Evolutionary conservation across 2,113 vertebrate genomes (phyloP).

Genomic region (Pelvicachromis taeniatus): DNA sequence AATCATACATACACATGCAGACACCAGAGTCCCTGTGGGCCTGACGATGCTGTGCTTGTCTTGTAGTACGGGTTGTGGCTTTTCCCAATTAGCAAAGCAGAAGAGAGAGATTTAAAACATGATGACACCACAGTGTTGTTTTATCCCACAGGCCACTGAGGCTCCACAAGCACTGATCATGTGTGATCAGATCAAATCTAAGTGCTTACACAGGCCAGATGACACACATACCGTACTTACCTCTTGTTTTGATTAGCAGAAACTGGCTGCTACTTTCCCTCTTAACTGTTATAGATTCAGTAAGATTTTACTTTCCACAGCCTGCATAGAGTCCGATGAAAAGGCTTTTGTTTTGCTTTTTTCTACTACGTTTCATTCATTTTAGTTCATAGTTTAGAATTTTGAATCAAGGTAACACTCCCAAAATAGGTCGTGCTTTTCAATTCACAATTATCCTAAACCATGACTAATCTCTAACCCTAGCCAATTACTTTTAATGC

Average conservation of each 20-base stretch:
- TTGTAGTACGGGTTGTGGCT: slow-evolving; percentile 56
- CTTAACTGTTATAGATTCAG: background rate
- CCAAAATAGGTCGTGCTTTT: background rate
- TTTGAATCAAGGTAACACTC: background rate
- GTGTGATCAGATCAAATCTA: slow-evolving; percentile 69
- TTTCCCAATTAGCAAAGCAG: slow-evolving; percentile 68
- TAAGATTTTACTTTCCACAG: background rate
- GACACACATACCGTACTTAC: slow-evolving; percentile 13
- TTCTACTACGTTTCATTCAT: background rate
- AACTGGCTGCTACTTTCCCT: background rate
- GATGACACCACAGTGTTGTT: slow-evolving; percentile 63
- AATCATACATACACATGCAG: background rate
- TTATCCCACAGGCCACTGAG: slow-evolving; percentile 54
- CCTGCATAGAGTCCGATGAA: background rate
- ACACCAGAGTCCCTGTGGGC: slow-evolving; percentile 41
- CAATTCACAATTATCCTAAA: background rate
- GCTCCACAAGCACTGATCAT: slow-evolving; percentile 63
- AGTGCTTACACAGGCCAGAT: slow-evolving; percentile 42
- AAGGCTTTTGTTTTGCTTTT: background rate
- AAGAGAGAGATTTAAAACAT: slow-evolving; percentile 67
- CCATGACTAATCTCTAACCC: background rate
- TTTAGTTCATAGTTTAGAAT: background rate
- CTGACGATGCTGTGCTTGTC: slow-evolving; percentile 37
- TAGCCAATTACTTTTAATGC: background rate
- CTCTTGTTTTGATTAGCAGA: background rate